phyloP scores from a whole-genome alignment of 2,797 vertebrate species.

The Sebastiscus tertius region DNA sequence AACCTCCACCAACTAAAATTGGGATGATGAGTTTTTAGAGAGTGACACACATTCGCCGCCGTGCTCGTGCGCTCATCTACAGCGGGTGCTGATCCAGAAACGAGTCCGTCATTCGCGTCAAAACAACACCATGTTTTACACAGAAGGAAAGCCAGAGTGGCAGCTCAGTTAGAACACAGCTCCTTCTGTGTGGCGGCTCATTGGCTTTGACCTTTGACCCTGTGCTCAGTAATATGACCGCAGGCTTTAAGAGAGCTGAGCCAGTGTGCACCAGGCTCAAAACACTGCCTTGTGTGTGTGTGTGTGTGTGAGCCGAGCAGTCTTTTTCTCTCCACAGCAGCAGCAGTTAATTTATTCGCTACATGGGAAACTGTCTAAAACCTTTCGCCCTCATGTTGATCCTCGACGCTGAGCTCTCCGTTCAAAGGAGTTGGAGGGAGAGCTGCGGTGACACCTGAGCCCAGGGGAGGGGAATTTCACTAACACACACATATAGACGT shows the following conservation, averaged over 20 bases:
- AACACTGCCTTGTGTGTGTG: constrained; percentile 16
- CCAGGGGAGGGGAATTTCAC: constrained; percentile 20
- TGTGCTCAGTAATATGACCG: constrained; percentile 54
- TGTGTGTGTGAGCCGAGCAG: not conserved
- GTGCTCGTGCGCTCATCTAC: not conserved
- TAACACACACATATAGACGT: constrained; percentile 1
- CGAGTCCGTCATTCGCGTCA: not conserved
- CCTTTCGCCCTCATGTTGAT: constrained; percentile 40
- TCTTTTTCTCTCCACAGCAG: not conserved
- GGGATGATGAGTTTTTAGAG: not conserved
- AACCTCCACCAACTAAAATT: constrained; percentile 28
- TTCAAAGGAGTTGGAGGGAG: constrained; percentile 33
- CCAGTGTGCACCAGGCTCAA: constrained; percentile 21
- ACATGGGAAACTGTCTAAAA: constrained; percentile 42
- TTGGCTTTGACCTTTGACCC: constrained; percentile 67
- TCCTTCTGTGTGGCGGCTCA: constrained; percentile 57
- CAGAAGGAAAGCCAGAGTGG: constrained; percentile 19
- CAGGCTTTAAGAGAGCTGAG: constrained; percentile 41
- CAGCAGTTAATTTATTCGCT: constrained; percentile 46
- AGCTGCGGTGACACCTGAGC: constrained; percentile 57
- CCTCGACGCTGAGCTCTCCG: constrained; percentile 29
- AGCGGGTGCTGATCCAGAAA: constrained; percentile 16
- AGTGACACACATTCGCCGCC: not conserved
- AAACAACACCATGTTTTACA: constrained; percentile 49
- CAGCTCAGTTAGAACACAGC: constrained; percentile 51